phyloP scores from a whole-genome alignment of 1,140 invertebrate genomes.

The Euschistus heros region DNA sequence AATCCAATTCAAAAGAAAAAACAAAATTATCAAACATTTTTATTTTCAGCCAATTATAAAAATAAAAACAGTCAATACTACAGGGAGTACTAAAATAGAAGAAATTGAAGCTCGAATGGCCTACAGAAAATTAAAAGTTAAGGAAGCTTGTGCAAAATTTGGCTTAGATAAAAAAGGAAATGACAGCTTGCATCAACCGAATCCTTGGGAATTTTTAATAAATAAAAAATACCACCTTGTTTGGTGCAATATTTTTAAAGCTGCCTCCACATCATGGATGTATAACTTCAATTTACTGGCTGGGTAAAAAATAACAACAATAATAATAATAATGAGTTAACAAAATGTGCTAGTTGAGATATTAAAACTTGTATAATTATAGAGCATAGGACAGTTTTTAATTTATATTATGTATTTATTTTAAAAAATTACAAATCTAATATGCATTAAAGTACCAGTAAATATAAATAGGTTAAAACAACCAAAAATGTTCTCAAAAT shows the following conservation, averaged over 20 bases:
- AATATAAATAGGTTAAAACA: too few relatives aligned
- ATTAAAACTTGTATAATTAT: too few relatives aligned
- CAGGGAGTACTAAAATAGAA: constrained; percentile 7
- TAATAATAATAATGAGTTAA: neutral
- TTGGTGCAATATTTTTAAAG: constrained; percentile 49
- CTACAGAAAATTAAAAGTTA: constrained; percentile 16
- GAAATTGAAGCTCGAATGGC: constrained; percentile 28
- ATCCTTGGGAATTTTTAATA: constrained; percentile 74
- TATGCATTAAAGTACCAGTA: too few relatives aligned
- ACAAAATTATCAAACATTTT: too few relatives aligned
- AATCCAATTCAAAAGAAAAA: too few relatives aligned
- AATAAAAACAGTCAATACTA: constrained; percentile 3
- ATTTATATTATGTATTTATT: too few relatives aligned
- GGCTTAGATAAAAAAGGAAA: constrained; percentile 39
- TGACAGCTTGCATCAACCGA: constrained; percentile 54
- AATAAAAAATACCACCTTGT: constrained; percentile 66
- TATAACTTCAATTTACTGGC: constrained; percentile 77
- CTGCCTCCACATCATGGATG: constrained; percentile 80
- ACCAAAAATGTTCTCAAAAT: too few relatives aligned
- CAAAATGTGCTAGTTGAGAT: too few relatives aligned
- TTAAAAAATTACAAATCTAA: too few relatives aligned
- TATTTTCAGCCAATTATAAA: neutral
- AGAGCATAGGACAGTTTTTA: too few relatives aligned
- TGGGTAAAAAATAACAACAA: constrained; percentile 46
- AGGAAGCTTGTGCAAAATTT: constrained; percentile 24